Evolutionary conservation across 2,113 vertebrate species (phyloP), one percentile per base, ranked within the genome.

Genomic region (Cercocebus atys): DNA sequence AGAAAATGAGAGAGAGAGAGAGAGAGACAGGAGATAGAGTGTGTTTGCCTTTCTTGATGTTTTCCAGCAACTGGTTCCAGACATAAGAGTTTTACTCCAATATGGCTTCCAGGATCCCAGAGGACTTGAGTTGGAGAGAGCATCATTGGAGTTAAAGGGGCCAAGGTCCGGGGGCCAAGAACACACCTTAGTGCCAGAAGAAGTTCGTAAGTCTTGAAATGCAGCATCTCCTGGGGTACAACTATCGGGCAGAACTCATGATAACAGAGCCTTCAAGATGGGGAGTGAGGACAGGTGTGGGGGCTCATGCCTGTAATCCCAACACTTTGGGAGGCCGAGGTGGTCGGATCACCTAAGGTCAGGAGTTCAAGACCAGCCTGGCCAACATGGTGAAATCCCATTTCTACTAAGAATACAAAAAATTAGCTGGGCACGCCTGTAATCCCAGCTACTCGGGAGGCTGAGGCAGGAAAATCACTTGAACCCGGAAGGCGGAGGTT

Each of bases 51-150:
- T 93, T 95, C 84, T 90, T 75, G 70, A 90, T 43, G 85, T 87
- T 93, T 94, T 84, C 88, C 52, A 64, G 88, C 97, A 93, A 90
- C 38, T 50, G n/a, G 47, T 55, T 94, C 40, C 78, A 95, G 86
- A 94, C 40, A 81, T 79, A 47, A 90, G 79, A 35, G 30, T 83
- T 45, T 50, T 50, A 14, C 18, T 52, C 23, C 38, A 45, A 76
- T 25, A 2, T 6, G 27, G 45, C 50, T 78, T 70, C 72, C 57
- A 22, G 91, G 85, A 80, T 85, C 82, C 32, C 32, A 18, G 52
- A 81, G 92, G 20, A 27, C 64, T 22, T 0, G 0, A 9, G 50
- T 59, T 52, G 40, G 16, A 84, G 61, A n/a, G 18, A 84, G 23
- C 16, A 30, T 38, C 55, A 59, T 0, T 1, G 13, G 59, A 55